Evolutionary conservation across 2,113 vertebrate species (phyloP).

Genomic region (Istiophorus platypterus): DNA sequence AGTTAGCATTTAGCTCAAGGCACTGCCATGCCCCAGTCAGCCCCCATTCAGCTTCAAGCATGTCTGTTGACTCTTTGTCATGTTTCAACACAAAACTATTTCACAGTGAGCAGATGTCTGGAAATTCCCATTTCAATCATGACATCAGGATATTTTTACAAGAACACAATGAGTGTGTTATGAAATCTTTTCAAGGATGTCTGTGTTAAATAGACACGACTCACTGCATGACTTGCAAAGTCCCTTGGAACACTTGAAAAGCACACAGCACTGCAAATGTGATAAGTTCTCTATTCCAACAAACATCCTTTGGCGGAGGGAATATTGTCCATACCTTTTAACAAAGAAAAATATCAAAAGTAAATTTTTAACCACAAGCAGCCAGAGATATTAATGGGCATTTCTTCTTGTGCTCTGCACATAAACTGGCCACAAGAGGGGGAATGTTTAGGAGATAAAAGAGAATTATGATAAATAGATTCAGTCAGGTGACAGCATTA

Average conservation of each 20-base stretch:
- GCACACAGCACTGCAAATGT: neutral
- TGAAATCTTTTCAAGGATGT: conserved; percentile 10
- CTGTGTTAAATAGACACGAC: neutral
- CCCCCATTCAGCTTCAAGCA: neutral
- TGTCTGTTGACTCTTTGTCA: neutral
- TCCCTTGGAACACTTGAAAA: neutral
- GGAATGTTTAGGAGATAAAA: neutral
- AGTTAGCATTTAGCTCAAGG: neutral
- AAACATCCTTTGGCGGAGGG: neutral
- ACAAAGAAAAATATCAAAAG: neutral
- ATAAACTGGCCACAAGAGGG: neutral
- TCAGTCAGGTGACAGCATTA: neutral
- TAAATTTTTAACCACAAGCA: conserved; percentile 12
- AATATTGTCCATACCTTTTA: neutral
- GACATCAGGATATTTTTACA: conserved; percentile 7
- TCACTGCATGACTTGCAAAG: neutral
- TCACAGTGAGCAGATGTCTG: conserved; percentile 19
- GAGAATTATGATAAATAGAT: conserved; percentile 1
- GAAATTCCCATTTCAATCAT: conserved; percentile 20
- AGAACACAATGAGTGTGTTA: neutral
- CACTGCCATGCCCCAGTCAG: neutral
- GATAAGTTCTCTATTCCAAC: neutral
- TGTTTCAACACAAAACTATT: conserved; percentile 3
- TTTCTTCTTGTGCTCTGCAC: neutral
- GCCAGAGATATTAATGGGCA: neutral